Percentiles rank a stretch among this genome's conserved stretches.
Evolutionary conservation across 2,797 vertebrate genomes (phyloP).

Genomic region (Sciurus vulgaris): DNA sequence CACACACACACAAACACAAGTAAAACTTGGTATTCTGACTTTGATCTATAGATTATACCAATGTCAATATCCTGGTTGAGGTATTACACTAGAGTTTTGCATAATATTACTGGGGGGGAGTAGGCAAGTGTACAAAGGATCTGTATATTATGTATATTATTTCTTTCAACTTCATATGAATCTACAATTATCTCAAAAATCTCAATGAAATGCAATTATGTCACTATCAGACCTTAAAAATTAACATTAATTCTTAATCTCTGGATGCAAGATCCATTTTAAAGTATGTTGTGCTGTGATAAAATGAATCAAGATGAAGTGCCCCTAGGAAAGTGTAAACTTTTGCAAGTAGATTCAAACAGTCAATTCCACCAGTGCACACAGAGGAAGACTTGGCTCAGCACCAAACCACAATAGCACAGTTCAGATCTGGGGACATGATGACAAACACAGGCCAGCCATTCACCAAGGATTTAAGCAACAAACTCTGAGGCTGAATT

Average conservation of each 20-base stretch:
- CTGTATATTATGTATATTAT: background rate
- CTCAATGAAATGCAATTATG: background rate
- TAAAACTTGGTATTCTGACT: background rate
- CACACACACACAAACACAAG: background rate
- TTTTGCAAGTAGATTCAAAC: background rate
- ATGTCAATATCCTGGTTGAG: background rate
- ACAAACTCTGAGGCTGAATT: background rate
- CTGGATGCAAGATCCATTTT: constrained; percentile 12
- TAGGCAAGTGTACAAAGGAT: background rate
- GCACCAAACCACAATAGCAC: background rate
- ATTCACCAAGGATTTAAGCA: background rate
- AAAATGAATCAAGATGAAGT: background rate
- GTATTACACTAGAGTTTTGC: background rate
- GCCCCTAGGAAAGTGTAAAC: background rate
- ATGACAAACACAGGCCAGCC: background rate
- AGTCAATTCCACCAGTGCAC: background rate
- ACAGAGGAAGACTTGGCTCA: background rate
- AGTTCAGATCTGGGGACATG: background rate
- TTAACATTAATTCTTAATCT: constrained; percentile 38
- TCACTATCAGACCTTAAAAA: background rate
- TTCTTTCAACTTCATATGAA: constrained; percentile 7
- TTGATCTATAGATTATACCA: background rate
- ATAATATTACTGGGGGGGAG: background rate
- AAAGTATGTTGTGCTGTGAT: background rate
- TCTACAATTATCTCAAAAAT: constrained; percentile 39